Evolutionary conservation across 2,113 vertebrate genomes (phyloP).

Genomic region (Ranitomeya variabilis): DNA sequence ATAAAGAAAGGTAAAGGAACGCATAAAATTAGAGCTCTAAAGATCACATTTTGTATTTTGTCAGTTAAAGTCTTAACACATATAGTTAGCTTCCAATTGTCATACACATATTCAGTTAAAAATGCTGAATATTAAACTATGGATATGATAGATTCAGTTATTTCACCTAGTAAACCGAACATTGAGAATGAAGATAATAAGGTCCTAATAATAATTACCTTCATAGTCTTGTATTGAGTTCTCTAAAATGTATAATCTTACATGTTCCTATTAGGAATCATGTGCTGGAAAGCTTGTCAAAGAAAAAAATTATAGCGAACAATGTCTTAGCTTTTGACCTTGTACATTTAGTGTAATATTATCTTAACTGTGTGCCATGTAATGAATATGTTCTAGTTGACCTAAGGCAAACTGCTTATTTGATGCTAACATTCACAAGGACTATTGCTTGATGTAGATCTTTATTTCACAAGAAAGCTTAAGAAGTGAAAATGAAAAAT

Average conservation of each 20-base stretch:
- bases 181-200: not conserved
- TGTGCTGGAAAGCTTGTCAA: constrained; percentile 23
- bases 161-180: not conserved
- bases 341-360: constrained; percentile 54
- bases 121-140: not conserved
- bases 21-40: no score
- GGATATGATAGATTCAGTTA: not conserved
- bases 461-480: constrained; percentile 1
- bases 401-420: constrained; percentile 48
- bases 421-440: constrained; percentile 38
- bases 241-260: constrained; percentile 46
- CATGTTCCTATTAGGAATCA: constrained; percentile 33
- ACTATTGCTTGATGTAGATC: constrained; percentile 31
- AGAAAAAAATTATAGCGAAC: constrained; percentile 38
- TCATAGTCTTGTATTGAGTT: not conserved
- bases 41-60: no score
- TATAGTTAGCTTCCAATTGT: no score
- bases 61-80: no score
- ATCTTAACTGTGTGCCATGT: constrained; percentile 55
- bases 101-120: not conserved
- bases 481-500: not conserved
- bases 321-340: constrained; percentile 56
- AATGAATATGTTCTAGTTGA: constrained; percentile 51
- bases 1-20: no score
- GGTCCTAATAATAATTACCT: constrained; percentile 8